Evolutionary conservation across 2,797 vertebrate genomes (phyloP).

Genomic region (Sebastolobus altivelis): DNA sequence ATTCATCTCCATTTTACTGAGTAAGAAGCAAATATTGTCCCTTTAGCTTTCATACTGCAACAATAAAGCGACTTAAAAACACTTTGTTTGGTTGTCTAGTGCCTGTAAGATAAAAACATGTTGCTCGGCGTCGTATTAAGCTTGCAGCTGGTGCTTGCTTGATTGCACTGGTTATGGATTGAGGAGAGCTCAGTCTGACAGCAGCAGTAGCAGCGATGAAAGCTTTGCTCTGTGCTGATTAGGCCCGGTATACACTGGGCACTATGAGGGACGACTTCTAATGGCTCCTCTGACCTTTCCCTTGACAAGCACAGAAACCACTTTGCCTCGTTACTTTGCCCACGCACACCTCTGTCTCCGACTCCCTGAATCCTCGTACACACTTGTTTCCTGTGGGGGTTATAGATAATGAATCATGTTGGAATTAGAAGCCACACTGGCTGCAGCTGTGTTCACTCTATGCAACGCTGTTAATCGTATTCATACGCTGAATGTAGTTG

Average conservation of each 20-base stretch:
- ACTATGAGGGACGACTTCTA: constrained; percentile 52
- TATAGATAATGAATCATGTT: constrained; percentile 33
- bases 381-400: constrained; percentile 26
- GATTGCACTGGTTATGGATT: constrained; percentile 58
- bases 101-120: not conserved
- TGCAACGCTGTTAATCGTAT: not conserved
- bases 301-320: constrained; percentile 55
- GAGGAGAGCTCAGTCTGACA: constrained; percentile 48
- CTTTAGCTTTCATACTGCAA: not conserved
- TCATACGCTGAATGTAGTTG: not conserved
- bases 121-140: constrained; percentile 8
- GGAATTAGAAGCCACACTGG: constrained; percentile 9
- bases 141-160: constrained; percentile 36
- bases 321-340: constrained; percentile 42
- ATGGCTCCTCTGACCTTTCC: constrained; percentile 68
- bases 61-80: not conserved
- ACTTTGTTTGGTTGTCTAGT: constrained; percentile 5
- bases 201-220: constrained; percentile 50
- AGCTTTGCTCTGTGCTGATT: constrained; percentile 68
- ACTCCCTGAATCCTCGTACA: constrained; percentile 9
- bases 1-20: not conserved
- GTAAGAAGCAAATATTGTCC: not conserved
- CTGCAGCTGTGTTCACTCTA: constrained; percentile 14
- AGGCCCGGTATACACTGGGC: constrained; percentile 51
- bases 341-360: constrained; percentile 14